phyloP scores from a whole-genome alignment of 2,888 invertebrate genomes.

The Drosophila cognata region DNA sequence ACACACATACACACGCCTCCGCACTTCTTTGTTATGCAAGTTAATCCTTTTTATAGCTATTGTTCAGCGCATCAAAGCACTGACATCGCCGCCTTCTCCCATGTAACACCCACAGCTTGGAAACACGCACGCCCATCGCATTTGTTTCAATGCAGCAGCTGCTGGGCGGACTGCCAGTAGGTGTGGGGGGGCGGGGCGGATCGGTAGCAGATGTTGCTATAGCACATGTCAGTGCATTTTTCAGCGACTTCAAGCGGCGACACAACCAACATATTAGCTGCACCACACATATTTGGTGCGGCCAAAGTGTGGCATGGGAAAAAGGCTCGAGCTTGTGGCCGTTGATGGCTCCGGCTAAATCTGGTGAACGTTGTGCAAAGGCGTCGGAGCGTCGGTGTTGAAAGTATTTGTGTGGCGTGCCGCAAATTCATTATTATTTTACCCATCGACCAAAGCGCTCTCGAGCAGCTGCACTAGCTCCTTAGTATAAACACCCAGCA shows the following conservation, averaged over 20 bases:
- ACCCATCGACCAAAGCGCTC: constrained; percentile 36
- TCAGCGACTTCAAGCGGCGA: constrained; percentile 73
- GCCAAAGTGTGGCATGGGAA: constrained; percentile 14
- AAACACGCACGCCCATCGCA: constrained; percentile 61
- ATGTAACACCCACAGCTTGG: neutral
- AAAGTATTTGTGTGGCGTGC: constrained; percentile 77
- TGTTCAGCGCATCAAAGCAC: constrained; percentile 76
- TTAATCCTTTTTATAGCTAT: constrained; percentile 79
- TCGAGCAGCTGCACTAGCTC: constrained; percentile 33
- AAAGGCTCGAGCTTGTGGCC: constrained; percentile 29
- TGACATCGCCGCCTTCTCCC: constrained; percentile 35
- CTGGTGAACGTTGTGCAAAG: constrained; percentile 69
- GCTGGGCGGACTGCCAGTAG: neutral
- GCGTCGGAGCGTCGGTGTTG: constrained; percentile 42
- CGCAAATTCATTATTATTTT: constrained; percentile 80
- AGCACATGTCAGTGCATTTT: constrained; percentile 81
- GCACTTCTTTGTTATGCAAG: constrained; percentile 76
- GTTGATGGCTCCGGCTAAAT: constrained; percentile 71
- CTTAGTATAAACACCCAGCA: constrained; percentile 53
- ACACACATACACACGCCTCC: constrained; percentile 16
- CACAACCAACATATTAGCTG: constrained; percentile 78
- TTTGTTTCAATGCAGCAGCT: constrained; percentile 65
- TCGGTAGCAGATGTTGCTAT: constrained; percentile 50
- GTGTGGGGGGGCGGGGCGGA: neutral
- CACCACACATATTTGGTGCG: constrained; percentile 54